Conservation (phyloP, 2,888 invertebrate species). For the Panorpa germanica region DNA sequence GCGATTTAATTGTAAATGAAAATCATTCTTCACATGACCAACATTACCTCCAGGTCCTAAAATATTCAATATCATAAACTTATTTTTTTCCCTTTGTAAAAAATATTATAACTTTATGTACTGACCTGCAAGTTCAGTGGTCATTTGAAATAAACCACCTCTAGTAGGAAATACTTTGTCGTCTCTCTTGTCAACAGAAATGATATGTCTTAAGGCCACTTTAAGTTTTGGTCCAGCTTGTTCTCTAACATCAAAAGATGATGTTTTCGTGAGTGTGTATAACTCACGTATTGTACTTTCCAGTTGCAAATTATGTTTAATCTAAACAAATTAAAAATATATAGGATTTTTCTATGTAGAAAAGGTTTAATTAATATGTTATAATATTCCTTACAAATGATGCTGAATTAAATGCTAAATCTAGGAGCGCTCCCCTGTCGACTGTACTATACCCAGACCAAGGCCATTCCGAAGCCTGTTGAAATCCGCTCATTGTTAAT, state of each 20-base stretch:
- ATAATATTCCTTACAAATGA: conserved; percentile 24
- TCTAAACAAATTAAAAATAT: conserved; percentile 23
- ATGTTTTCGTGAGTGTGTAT: conserved; percentile 45
- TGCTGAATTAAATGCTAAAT: conserved; percentile 51
- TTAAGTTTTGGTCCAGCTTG: conserved; percentile 72
- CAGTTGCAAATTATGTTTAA: conserved; percentile 74
- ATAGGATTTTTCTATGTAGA: conserved; percentile 3
- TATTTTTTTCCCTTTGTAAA: background rate
- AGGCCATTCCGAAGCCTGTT: conserved; percentile 56
- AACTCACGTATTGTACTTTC: conserved; percentile 73
- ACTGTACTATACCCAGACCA: conserved; percentile 67
- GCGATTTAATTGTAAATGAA: conserved; percentile 28
- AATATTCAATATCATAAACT: background rate
- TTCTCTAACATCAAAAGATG: conserved; percentile 73
- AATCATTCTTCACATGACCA: conserved; percentile 71
- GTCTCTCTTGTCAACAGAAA: conserved; percentile 63
- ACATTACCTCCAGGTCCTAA: conserved; percentile 74
- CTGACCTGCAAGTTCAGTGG: conserved; percentile 60
- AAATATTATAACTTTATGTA: background rate
- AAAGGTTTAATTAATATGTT: background rate
- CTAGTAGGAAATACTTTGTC: conserved; percentile 58
- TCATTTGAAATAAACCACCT: conserved; percentile 51
- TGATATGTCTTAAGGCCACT: conserved; percentile 65
- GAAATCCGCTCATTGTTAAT: conserved; percentile 51
- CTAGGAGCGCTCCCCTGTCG: conserved; percentile 59